Conservation (phyloP, 2,797 vertebrate species). For the Lepilemur septentrionalis region DNA sequence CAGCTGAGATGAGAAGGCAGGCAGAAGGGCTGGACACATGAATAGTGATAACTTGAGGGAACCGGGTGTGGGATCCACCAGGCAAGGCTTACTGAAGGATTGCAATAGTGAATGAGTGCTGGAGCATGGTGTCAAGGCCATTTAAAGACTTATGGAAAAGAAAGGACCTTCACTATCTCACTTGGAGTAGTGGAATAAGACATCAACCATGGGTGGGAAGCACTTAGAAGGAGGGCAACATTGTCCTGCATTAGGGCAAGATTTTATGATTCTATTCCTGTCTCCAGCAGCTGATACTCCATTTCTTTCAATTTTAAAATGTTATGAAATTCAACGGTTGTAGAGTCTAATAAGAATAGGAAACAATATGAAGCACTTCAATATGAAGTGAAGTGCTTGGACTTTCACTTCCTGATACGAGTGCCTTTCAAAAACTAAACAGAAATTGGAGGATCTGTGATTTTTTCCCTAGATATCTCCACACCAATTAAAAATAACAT, state of each 20-base stretch:
- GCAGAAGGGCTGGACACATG: neutral
- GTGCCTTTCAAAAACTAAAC: neutral
- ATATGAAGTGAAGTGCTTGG: no score
- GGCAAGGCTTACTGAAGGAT: neutral
- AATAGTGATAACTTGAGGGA: neutral
- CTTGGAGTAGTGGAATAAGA: neutral
- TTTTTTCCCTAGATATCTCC: neutral
- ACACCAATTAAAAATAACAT: neutral
- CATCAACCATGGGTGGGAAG: no score
- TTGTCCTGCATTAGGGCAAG: neutral
- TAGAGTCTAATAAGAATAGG: neutral
- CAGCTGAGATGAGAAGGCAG: neutral
- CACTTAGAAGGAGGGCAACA: neutral
- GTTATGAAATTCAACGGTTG: neutral
- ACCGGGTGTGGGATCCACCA: accelerated
- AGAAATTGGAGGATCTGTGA: neutral
- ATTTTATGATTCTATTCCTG: neutral
- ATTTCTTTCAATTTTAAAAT: neutral
- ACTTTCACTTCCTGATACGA: neutral
- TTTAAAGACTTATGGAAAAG: neutral
- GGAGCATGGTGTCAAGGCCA: no score
- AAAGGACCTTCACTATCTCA: neutral
- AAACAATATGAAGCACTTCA: neutral
- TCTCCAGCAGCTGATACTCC: neutral
- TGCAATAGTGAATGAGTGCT: accelerated